Evolutionary conservation across 2,113 vertebrate species (phyloP), one percentile per base, ranked within the genome.

Genomic region (Pagrus major): DNA sequence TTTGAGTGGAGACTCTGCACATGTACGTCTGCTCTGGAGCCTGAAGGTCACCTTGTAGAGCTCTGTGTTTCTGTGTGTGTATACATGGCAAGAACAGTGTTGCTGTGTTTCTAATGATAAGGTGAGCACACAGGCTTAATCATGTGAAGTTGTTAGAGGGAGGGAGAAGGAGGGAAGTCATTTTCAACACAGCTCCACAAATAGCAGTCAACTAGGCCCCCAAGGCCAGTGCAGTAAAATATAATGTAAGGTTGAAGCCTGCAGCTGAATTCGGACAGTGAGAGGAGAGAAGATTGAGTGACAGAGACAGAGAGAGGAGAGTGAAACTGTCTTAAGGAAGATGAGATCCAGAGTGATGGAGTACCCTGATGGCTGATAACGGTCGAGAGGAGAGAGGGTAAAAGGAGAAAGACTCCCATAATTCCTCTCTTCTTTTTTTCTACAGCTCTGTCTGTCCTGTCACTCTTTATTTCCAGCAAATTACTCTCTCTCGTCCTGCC

Each of bases 271-370:
- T 29, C 14, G 14, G 71, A 47, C 58, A 37, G 64, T 29, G 70
- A 70, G 29, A 35, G 25, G 14, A 35, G 9, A 23, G 49, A 37
- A 80, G 76, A 72, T 20, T 76, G 88, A 88, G 68, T 80, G 88
- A 89, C 60, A 82, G 79, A 89, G 88, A 72, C 69, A 9, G 72
- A 78, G 52, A 73, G 80, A 60, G 66, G 74, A 81, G 71, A 65
- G 81, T 75, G 80, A 80, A 84, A 59, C 66, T 89, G 88, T 91
- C 86, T 86, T 25, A 73, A 75, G 31, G 68, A 81, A 86, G 88
- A 89, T 84, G 80, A 84, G 72, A 84, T 88, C 73, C 31, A 49
- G 78, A 81, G 80, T 91, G 90, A 92, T 88, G 85, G 87, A 84
- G 78, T 54, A 49, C 65, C 74, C 75, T 63, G 87, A 88, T 90